Evolutionary conservation across 2,797 vertebrate species (phyloP), one percentile per base, ranked within the genome.

Genomic region (Enteromius paludinosus): DNA sequence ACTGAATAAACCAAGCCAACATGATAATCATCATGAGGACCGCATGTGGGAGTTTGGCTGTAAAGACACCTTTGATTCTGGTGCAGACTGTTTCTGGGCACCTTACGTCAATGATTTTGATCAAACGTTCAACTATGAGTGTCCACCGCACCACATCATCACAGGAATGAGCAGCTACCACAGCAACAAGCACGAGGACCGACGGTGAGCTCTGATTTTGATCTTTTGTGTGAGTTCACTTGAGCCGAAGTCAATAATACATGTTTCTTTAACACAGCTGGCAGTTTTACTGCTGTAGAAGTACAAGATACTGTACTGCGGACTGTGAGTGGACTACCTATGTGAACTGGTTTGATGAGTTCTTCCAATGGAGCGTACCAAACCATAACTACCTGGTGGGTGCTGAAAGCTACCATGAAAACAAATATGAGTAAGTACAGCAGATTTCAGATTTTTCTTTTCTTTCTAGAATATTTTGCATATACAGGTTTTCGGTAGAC

Each of bases 271-370:
- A 15, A 45, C 18, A n/a, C 84, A 87, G 87, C 30, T 87, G 87
- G 86, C 41, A 82, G 52, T 86, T 86, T 62, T 15, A 79, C 9
- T 88, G 86, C 47, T 88, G 82, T 61, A 69, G 66, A 49, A 8
- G 7, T 10, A 61, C 8, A 3, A 28, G 59, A 11, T 38, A 33
- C 38, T 87, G 82, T 33, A 87, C 66, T 43, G 7, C 1, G 12
- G 0, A 23, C 45, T 85, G 87, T 43, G 15, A 81, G 33, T 88
- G 85, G 87, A 85, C 80, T 0, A 30, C 81, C 5, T 86, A 88
- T 20, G 78, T 88, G 9, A 88, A 86, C 74, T 71, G 41, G 5
- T 88, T 85, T 25, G 87, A 88, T 49, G 85, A 83, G 35, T 1
- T 25, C 2, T 81, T 86, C 17, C 61, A 52, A 12, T 88, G 73